Base-by-base conservation (phyloP, 2,113 vertebrate species). In the Perccottus glenii region DNA sequence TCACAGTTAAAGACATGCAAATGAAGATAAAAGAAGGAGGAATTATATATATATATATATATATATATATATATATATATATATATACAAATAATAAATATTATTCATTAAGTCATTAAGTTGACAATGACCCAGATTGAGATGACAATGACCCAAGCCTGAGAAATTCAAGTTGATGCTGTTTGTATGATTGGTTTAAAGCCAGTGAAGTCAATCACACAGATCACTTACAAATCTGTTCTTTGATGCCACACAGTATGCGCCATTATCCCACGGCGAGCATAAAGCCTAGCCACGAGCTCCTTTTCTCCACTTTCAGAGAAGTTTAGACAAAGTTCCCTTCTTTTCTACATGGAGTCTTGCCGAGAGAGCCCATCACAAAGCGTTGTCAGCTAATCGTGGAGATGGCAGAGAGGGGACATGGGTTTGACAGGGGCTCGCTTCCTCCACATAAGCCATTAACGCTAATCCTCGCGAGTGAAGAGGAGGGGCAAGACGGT, bases 401-500 rank as follows among this genome's bases (percentile, higher is more conserved):
- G 57, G 70, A 85, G 87, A 91, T 84, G 87, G 85, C 80, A 55
- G 66, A 77, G 73, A 89, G 84, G 86, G 88, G 85, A 88, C 83
- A 72, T 61, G 59, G 74, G 71, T 83, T 80, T 87, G 84, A 90
- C 85, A 87, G 80, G 78, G 87, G 89, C 78, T 86, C 73, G 75
- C 85, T 82, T 79, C 10, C 73, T 77, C 78, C 73, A 27, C 19
- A 50, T 90, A 88, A 91, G 78, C 87, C 86, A 87, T 89, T 88
- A 84, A 83, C 75, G n/a, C 84, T 91, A 91, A 91, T 91, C 90
- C 84, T 33, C 11, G 10, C 8, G 81, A 67, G 75, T 81, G 82
- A 86, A 19, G 58, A 55, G 62, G 71, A 75, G 77, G 60, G 69
- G 73, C 67, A 67, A 78, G 89, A 82, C 83, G 75, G 76, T 69